A percentile compares a stretch with the other conserved stretches of the same genome.
Evolutionary conservation across 2,797 vertebrate genomes (phyloP).

Genomic region (Nyctibius grandis): DNA sequence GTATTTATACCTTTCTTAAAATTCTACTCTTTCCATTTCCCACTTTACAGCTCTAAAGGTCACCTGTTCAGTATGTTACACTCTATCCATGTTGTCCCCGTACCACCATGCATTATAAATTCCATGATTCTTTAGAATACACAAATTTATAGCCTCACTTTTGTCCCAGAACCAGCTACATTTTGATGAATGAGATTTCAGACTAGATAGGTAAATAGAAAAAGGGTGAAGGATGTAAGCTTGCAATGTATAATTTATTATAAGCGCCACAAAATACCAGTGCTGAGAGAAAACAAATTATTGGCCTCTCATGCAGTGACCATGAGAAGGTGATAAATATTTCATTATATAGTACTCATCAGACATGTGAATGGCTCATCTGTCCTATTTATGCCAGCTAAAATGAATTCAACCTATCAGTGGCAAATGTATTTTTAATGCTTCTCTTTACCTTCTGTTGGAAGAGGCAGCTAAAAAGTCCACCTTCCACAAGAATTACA

Average conservation of each 20-base stretch:
- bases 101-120: neutral
- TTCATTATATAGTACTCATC: slow-evolving; percentile 69
- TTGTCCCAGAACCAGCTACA: neutral
- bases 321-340: slow-evolving; percentile 70
- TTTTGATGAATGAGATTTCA: slow-evolving; percentile 62
- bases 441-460: slow-evolving; percentile 49
- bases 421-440: slow-evolving; percentile 77
- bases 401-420: slow-evolving; percentile 78
- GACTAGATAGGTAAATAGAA: slow-evolving; percentile 62
- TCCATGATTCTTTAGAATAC: slow-evolving; percentile 19
- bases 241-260: slow-evolving; percentile 67
- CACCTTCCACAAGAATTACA: neutral
- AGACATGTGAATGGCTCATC: slow-evolving; percentile 74
- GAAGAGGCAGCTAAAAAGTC: slow-evolving; percentile 26
- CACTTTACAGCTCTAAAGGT: neutral
- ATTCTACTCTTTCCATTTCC: neutral
- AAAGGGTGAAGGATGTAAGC: slow-evolving; percentile 32
- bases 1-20: neutral
- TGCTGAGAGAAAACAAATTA: slow-evolving; percentile 69
- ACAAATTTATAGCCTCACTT: slow-evolving; percentile 22
- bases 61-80: neutral
- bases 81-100: neutral
- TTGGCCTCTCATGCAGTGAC: slow-evolving; percentile 65
- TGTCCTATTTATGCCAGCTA: slow-evolving; percentile 77
- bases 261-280: slow-evolving; percentile 53